Conservation (phyloP, 64 coral and sea anemone genomes). For the Stichodactyla helianthus region DNA sequence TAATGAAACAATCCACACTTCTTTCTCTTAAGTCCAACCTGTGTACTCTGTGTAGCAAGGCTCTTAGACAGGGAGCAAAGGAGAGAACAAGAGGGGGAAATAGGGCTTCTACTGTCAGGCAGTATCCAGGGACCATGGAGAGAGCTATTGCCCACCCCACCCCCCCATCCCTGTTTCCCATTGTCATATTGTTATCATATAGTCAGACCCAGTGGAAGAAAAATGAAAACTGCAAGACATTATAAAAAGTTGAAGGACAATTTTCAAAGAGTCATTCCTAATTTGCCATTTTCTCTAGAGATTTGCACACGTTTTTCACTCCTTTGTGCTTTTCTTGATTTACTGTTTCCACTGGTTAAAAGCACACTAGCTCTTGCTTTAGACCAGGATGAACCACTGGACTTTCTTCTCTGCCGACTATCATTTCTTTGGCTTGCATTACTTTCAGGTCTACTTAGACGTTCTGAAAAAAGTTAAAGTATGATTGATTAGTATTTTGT, state of each 20-base stretch:
- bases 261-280: background rate
- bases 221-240: background rate
- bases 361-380: constrained; percentile 54
- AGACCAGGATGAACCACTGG: constrained; percentile 54
- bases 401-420: constrained; percentile 55
- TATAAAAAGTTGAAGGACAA: background rate
- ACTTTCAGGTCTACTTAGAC: constrained; percentile 57
- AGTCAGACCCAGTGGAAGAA: too few species aligned
- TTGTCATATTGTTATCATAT: too few species aligned
- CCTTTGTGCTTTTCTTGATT: constrained; percentile 19
- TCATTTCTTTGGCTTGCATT: constrained; percentile 41
- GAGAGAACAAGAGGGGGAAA: too few species aligned
- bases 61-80: too few species aligned
- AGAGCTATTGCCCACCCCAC: too few species aligned
- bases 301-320: constrained; percentile 9
- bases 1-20: too few species aligned
- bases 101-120: too few species aligned
- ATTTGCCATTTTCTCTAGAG: constrained; percentile 12
- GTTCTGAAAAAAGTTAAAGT: constrained; percentile 36
- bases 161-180: too few species aligned
- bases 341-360: constrained; percentile 58
- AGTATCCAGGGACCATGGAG: too few species aligned
- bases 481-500: background rate
- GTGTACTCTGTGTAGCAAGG: too few species aligned
- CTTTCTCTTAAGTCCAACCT: too few species aligned